These are phyloP conservation scores for Ceriagrion tenellum DNA, from an alignment of 2,888 invertebrate species.

Conservation along the genomic window DNA sequence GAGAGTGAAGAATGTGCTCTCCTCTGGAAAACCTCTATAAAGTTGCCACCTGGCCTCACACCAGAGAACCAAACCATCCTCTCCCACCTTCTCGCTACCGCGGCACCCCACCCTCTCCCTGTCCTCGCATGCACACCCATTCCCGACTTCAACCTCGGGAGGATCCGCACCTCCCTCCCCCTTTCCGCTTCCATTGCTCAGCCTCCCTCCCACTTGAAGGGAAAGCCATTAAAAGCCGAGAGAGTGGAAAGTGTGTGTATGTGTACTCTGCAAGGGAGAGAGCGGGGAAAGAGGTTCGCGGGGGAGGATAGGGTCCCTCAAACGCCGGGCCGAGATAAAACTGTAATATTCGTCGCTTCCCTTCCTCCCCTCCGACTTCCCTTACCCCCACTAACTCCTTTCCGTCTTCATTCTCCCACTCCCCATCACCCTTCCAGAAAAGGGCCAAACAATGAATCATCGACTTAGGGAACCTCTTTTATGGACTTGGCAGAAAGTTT, in stretches of 20 bases:
- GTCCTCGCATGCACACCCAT: neutral
- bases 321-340: conserved; percentile 57
- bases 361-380: neutral
- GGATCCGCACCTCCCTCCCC: too few relatives aligned
- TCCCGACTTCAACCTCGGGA: neutral
- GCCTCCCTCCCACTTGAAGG: conserved; percentile 2
- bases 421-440: neutral
- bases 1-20: conserved; percentile 1
- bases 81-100: neutral
- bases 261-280: too few relatives aligned
- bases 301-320: neutral
- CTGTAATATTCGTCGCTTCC: conserved; percentile 53
- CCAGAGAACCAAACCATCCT: too few relatives aligned
- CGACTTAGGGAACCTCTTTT: conserved; percentile 20
- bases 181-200: neutral
- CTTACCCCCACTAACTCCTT: neutral
- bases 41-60: conserved; percentile 40
- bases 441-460: conserved; percentile 34
- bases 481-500: conserved; percentile 44
- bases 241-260: conserved; percentile 13
- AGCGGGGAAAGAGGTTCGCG: neutral
- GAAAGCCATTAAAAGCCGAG: conserved; percentile 34
- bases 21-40: conserved; percentile 28
- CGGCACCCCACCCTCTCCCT: too few relatives aligned
- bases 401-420: neutral